Conservation (phyloP, 2,888 invertebrate genomes). For the Temnothorax ravouxi region DNA sequence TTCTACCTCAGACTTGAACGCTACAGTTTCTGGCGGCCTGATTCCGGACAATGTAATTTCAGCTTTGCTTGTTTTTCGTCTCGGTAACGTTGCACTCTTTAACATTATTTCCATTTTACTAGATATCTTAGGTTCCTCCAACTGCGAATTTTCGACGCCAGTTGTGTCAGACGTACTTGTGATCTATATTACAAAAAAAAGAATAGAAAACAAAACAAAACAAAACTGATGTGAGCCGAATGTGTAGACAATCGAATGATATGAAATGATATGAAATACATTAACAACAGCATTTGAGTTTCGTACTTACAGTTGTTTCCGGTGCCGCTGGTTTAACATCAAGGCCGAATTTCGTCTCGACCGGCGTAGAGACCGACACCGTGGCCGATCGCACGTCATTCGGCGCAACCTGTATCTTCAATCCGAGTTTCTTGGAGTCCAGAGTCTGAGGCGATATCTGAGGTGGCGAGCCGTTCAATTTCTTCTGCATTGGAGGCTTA, state of each 20-base stretch:
- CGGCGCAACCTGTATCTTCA: constrained; percentile 84
- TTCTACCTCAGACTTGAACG: constrained; percentile 83
- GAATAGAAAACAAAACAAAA: neutral
- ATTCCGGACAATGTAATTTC: constrained; percentile 89
- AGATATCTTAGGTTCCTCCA: constrained; percentile 86
- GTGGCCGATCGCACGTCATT: constrained; percentile 85
- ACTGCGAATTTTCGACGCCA: constrained; percentile 47
- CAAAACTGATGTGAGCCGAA: too few relatives aligned
- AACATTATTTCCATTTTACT: constrained; percentile 90
- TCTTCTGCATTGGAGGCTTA: constrained; percentile 80
- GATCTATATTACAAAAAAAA: constrained; percentile 26
- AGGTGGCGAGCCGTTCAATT: constrained; percentile 82
- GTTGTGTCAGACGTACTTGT: constrained; percentile 46
- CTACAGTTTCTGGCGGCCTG: constrained; percentile 76
- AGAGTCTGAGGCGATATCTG: constrained; percentile 80
- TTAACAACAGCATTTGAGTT: neutral
- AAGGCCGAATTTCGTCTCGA: constrained; percentile 82
- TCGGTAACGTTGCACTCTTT: constrained; percentile 90
- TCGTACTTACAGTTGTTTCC: constrained; percentile 75
- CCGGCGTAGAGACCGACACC: constrained; percentile 84
- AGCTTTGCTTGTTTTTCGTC: constrained; percentile 89
- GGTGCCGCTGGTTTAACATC: constrained; percentile 77
- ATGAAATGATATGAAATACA: neutral
- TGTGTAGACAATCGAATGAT: neutral
- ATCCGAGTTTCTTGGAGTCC: constrained; percentile 81